A percentile compares a stretch with the other conserved stretches of the same genome.
phyloP scores from a whole-genome alignment of 2,888 invertebrate species.

The Fragum whitleyi region DNA sequence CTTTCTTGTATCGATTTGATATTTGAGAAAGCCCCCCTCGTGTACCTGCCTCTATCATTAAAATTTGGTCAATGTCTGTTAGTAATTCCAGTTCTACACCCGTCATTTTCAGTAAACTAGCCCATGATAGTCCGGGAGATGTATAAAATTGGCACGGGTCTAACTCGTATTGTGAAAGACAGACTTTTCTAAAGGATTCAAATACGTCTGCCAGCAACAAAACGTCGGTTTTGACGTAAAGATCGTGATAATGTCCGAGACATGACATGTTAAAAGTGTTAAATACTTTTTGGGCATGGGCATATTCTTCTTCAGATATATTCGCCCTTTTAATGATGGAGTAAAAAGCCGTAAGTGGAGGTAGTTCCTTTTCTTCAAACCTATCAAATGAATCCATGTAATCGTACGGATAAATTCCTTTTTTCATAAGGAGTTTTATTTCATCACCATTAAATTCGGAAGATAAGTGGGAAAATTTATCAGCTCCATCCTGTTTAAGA shows the following conservation, averaged over 20 bases:
- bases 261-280: constrained; percentile 15
- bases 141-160: constrained; percentile 53
- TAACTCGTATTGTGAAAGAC: constrained; percentile 38
- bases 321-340: constrained; percentile 34
- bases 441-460: constrained; percentile 27
- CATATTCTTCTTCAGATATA: constrained; percentile 42
- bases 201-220: constrained; percentile 39
- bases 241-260: constrained; percentile 38
- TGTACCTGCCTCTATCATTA: constrained; percentile 39
- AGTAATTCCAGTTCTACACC: constrained; percentile 42
- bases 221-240: constrained; percentile 30
- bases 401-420: constrained; percentile 57
- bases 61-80: constrained; percentile 38
- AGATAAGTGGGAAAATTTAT: constrained; percentile 33
- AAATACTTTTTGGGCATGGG: constrained; percentile 34
- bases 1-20: constrained; percentile 40
- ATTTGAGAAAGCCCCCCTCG: constrained; percentile 50
- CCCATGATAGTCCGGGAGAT: constrained; percentile 45
- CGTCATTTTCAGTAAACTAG: constrained; percentile 48
- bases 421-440: constrained; percentile 35
- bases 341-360: constrained; percentile 42
- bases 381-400: constrained; percentile 49
- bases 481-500: constrained; percentile 37
- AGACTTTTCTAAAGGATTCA: constrained; percentile 38
- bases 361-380: constrained; percentile 41